Percentiles rank a stretch among this genome's conserved stretches.
Evolutionary conservation across 2,888 invertebrate species (phyloP).

Genomic region (Timema podura): DNA sequence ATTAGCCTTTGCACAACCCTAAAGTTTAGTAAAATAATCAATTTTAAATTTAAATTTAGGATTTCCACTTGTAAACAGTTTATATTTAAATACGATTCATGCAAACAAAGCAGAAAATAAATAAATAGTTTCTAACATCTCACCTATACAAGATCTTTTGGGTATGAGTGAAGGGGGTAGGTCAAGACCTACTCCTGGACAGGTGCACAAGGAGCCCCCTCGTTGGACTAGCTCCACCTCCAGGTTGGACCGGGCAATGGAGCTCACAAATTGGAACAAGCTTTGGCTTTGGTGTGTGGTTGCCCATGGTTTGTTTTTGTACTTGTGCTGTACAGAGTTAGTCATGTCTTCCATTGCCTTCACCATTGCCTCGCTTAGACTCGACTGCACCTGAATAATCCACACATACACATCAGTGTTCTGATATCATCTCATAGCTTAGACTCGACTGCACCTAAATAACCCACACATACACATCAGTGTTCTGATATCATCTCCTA

Average conservation of each 20-base stretch:
- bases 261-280: conserved; percentile 83
- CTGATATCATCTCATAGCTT: no score
- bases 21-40: no score
- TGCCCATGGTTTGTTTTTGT: conserved; percentile 63
- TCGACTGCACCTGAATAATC: conserved; percentile 57
- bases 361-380: conserved; percentile 81
- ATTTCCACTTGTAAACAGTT: no score
- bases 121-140: conserved; percentile 29
- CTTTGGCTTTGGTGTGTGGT: conserved; percentile 56
- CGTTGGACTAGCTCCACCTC: conserved; percentile 89
- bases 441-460: no score
- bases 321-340: conserved; percentile 76
- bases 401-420: no score
- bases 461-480: no score
- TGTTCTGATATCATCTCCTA: no score
- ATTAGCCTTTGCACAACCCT: no score
- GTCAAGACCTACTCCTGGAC: conserved; percentile 35
- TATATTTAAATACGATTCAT: no score
- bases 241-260: conserved; percentile 84
- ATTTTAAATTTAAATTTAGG: no score
- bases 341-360: conserved; percentile 95
- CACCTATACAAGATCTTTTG: conserved; percentile 75
- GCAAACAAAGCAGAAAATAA: no score
- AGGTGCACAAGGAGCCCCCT: conserved; percentile 68
- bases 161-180: conserved; percentile 65